phyloP scores from a whole-genome alignment of 2,888 invertebrate species.

The Megastigmus dorsalis region DNA sequence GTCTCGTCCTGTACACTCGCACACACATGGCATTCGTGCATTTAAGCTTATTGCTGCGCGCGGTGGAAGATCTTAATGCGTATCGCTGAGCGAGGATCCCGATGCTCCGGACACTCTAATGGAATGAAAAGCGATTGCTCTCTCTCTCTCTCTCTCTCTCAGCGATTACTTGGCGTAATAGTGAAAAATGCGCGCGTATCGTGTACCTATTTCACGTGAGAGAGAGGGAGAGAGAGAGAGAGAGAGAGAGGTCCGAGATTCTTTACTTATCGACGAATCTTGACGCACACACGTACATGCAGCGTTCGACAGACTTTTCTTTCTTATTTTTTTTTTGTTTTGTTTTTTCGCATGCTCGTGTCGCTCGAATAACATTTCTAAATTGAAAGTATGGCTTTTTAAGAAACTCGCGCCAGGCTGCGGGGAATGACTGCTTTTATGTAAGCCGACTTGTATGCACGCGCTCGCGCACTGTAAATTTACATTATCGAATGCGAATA shows the following conservation, averaged over 20 bases:
- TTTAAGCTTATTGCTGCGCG: slow-evolving; percentile 12
- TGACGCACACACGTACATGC: background rate
- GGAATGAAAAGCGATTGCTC: slow-evolving; percentile 31
- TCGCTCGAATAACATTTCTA: slow-evolving; percentile 18
- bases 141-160: no score
- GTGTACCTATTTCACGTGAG: no score
- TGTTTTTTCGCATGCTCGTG: background rate
- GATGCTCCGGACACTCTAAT: no score
- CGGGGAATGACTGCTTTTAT: slow-evolving; percentile 23
- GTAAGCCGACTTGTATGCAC: background rate
- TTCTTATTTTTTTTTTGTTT: slow-evolving; percentile 4
- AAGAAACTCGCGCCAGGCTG: slow-evolving; percentile 42
- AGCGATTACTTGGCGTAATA: no score
- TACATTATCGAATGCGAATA: slow-evolving; percentile 51
- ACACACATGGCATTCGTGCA: background rate
- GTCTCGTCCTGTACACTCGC: background rate
- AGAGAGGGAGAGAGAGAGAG: no score
- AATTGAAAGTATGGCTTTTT: slow-evolving; percentile 20
- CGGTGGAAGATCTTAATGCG: background rate
- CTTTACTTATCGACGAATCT: slow-evolving; percentile 35
- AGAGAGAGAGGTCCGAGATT: no score
- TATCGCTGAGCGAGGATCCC: no score
- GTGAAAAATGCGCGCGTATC: no score
- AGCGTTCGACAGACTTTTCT: background rate
- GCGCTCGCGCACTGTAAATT: no score